Evolutionary conservation across 2,888 invertebrate species (phyloP).

Genomic region (Athetis lepigone): DNA sequence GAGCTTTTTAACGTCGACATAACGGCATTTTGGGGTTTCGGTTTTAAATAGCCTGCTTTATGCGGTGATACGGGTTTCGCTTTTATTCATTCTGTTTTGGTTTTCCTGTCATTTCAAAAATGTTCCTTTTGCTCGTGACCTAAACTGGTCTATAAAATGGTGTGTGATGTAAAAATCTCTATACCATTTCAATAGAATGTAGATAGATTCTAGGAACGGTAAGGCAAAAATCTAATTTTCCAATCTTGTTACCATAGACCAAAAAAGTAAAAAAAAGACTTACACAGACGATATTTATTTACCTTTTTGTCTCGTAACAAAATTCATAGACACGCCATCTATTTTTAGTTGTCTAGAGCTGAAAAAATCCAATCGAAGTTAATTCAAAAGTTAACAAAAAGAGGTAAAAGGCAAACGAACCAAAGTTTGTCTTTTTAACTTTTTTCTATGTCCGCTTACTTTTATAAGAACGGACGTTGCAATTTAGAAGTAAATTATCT

Average conservation of each 20-base stretch:
- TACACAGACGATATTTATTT: not conserved
- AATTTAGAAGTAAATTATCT: too few species aligned
- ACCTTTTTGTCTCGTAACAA: not conserved
- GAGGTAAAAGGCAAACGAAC: conserved; percentile 18
- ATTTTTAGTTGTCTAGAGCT: conserved; percentile 7
- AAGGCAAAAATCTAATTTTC: not conserved
- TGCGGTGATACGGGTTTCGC: conserved; percentile 66
- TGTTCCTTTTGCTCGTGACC: not conserved
- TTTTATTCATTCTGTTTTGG: conserved; percentile 41
- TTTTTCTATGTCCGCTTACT: conserved; percentile 15
- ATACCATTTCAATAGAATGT: not conserved
- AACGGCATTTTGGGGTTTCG: conserved; percentile 55
- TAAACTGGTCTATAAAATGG: conserved; percentile 1
- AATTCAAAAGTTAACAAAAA: conserved; percentile 32
- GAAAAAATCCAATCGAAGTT: conserved; percentile 40
- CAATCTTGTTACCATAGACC: not conserved
- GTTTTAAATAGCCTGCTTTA: conserved; percentile 67
- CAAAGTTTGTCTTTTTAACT: conserved; percentile 24
- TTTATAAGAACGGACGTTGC: not conserved
- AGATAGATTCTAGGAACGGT: not conserved
- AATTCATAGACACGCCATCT: conserved; percentile 17
- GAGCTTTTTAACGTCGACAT: conserved; percentile 66
- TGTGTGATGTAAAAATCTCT: not conserved
- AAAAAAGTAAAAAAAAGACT: conserved; percentile 10
- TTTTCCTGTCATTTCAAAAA: conserved; percentile 24